Evolutionary conservation across 2,888 invertebrate genomes (phyloP), one percentile per base, ranked within the genome.

Genomic region (Aphidoletes aphidimyza): DNA sequence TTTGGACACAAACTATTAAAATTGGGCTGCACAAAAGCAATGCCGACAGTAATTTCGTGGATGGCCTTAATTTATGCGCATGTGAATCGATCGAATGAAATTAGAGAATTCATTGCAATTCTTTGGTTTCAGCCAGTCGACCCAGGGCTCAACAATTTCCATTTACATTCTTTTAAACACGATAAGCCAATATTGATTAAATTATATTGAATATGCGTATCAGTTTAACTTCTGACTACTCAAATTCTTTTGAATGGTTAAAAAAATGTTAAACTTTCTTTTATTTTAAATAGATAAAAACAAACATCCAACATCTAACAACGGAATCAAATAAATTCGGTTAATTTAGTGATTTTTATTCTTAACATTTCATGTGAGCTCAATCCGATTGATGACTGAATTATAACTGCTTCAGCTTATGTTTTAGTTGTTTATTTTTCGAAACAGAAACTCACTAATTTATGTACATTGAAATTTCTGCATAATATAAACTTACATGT

Each of bases 41-140:
- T 17, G 14, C 26, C 69, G 30, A 26, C 11, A 14, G 30, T 47
- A 8, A 30, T 30, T 54, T 0, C 1, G 22, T 54, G 54, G 26
- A 54, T 26, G n/a, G 54, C 54, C 26, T 22, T 69, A 69, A 69
- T 69, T 69, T 30, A 69, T 69, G 69, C 69, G 69, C 69, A 69
- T 69, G 30, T 30, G 34, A 69, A 30, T 69, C 14, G 17, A 69
- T 30, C 30, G 14, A 69, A 54, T 26, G 11, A 69, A 69, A 69
- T 69, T 69, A 22, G 54, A 54, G 22, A 54, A 22, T 54, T 22
- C 54, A 54, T 22, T n/a, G n/a, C n/a, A n/a, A n/a, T n/a, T n/a
- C n/a, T 42, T 14, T 9, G 42, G 6, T 6, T 42, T 42, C 69
- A 14, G 30, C 34, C 69, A 22, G 3, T 69, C 30, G 3, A 11